Base-by-base conservation (phyloP, 2,888 invertebrate genomes). In the Tinea trinotella region DNA sequence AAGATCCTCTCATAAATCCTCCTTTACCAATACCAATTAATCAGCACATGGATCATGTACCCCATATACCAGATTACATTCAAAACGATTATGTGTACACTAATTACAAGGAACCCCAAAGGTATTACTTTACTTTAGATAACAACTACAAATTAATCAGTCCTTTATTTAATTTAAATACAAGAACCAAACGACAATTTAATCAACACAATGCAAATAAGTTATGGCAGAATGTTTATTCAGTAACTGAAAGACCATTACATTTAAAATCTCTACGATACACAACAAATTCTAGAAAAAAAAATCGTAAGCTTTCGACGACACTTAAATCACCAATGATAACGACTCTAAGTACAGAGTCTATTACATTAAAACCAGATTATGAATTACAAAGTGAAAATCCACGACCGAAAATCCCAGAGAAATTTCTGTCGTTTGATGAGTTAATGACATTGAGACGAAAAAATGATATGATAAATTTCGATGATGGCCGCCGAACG, bases 381-480 rank as follows among this genome's bases (percentile, higher is more conserved):
- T 62, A 70, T 46, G 35, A 56, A 60, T 2, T 15, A 35, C n/a
- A 34, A 12, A n/a, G 5, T 20, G 54, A 54, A 54, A 57, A 62
- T 50, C 56, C 60, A 40, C 62, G 62, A 17, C 62, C 62, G 34
- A 60, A 60, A 44, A 49, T 68, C 2, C 78, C 78, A 19, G 84
- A 83, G 64, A 84, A 76, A 61, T 81, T 75, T 64, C 69, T 85
- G 56, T 85, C 84, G 3, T 85, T 85, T 64, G 80, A 84, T 57
- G 83, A 85, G 61, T 62, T 85, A 58, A 74, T 85, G 75, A 75
- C 74, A 64, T 62, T 83, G 9, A 68, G 81, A 59, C 82, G 76
- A 64, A 61, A 70, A n/a, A 74, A 65, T 56, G 20, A 50, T 17
- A 19, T 19, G 15, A 19, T 6, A 46, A 46, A 10, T 5, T 7